Base-by-base conservation (phyloP, 2,888 invertebrate species). In the Orthonevra nobilis region DNA sequence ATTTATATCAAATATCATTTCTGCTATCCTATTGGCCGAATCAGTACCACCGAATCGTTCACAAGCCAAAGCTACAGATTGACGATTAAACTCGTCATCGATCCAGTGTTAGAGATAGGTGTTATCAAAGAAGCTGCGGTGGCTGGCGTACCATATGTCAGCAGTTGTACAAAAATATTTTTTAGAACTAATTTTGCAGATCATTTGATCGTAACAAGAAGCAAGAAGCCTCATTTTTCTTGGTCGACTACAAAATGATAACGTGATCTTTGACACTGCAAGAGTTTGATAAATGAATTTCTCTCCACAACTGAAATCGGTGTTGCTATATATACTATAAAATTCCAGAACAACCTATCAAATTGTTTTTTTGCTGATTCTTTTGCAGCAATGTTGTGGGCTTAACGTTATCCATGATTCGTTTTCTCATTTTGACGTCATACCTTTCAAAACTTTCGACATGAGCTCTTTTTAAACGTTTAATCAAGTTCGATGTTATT, bases 81-180 rank as follows among this genome's bases (percentile, higher is more conserved):
- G 42, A 10, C 23, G 42, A 20, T 19, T 42, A 17, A 42, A 42
- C 2, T 42, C 14, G 23, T 42, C 10, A 23, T 42, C 42, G 20
- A 42, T 42, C 42, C n/a, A 42, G 23, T 42, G 42, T n/a, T n/a
- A n/a, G n/a, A n/a, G n/a, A 42, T 23, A 42, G 23, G 42, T 28
- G 15, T 23, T 23, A 10, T 10, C 44, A 1, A 44, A 15, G 3
- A 44, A 44, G 12, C 12, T 44, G 10, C 23, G 12, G 6, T 12
- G 44, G 3, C 10, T 44, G 1, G 1, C 10, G 5, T 10, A 44
- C 44, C 44, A 44, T 44, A 44, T 40, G 9, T 40, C 40, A n/a
- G 19, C 40, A 15, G 40, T 40, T n/a, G 19, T 40, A 19, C 17
- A 40, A 40, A 40, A 40, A 40, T 40, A 19, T 3, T 19, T 19